Conservation (phyloP, 2,797 vertebrate species). For the Falco peregrinus region DNA sequence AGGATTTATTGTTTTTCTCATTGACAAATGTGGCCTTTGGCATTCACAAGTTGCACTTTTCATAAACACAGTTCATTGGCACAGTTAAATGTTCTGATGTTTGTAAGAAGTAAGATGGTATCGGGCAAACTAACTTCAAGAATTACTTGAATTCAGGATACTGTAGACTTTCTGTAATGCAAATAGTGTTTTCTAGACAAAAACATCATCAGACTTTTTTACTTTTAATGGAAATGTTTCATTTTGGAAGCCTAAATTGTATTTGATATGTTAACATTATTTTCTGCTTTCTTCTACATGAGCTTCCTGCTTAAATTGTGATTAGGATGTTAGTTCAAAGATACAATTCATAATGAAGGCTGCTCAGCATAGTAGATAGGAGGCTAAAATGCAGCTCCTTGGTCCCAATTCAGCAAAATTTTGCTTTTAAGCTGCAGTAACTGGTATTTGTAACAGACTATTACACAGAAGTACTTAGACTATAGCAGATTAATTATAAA, state of each 20-base stretch:
- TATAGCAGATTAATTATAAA: background rate
- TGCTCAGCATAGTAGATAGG: background rate
- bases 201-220: background rate
- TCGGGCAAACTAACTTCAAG: background rate
- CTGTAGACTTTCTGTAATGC: background rate
- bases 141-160: background rate
- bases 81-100: background rate
- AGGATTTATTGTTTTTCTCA: background rate
- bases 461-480: background rate
- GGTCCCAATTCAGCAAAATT: background rate
- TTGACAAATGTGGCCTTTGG: background rate
- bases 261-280: background rate
- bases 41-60: background rate
- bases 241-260: background rate
- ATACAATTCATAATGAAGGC: background rate
- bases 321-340: background rate
- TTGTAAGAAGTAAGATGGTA: background rate
- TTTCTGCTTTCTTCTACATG: background rate
- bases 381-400: background rate
- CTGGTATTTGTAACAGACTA: background rate
- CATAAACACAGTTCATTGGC: background rate
- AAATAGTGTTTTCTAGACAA: background rate
- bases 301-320: background rate
- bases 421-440: background rate
- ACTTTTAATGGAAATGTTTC: background rate